Evolutionary conservation across 2,113 vertebrate species (phyloP), one percentile per base, ranked within the genome.

Genomic region (Ciconia boyciana): DNA sequence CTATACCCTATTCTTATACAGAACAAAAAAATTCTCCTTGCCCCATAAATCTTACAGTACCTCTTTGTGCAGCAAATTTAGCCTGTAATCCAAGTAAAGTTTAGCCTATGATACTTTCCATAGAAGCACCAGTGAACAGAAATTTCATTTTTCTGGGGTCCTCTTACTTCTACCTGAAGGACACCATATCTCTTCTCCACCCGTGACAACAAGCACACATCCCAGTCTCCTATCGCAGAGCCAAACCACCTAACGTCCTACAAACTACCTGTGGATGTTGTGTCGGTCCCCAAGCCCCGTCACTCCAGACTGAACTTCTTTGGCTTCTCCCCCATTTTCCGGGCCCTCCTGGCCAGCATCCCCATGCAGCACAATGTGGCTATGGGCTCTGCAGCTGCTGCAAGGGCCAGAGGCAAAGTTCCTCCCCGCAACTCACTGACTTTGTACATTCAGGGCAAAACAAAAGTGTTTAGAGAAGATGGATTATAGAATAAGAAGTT

Each of bases 321-420:
- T 19, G 11, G 1, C 29, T 22, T 25, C 1, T 15, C 4, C 28
- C 66, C 20, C 21, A 2, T 39, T 65, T 80, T 39, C 13, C 60
- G 49, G 39, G 20, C 4, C 19, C n/a, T 55, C n/a, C 13, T n/a
- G 32, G 48, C 24, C 36, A 70, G 43, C 11, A 28, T 16, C 39
- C 31, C 57, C 41, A 13, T 1, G 4, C 54, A 36, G 16, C n/a
- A 48, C 14, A 3, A 17, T 0, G 3, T 2, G 13, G 3, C 36
- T 25, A 2, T 0, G 4, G 29, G n/a, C 10, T 83, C 49, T 76
- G 64, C 36, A 39, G 74, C n/a, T 41, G 21, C 61, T 39, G 9
- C 48, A 32, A 72, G 41, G 15, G 41, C 39, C 26, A 60, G 62
- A 39, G 16, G 24, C 24, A 52, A 43, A 83, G 34, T 36, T 79